phyloP scores from a whole-genome alignment of 2,113 vertebrate species.

The Ia io region DNA sequence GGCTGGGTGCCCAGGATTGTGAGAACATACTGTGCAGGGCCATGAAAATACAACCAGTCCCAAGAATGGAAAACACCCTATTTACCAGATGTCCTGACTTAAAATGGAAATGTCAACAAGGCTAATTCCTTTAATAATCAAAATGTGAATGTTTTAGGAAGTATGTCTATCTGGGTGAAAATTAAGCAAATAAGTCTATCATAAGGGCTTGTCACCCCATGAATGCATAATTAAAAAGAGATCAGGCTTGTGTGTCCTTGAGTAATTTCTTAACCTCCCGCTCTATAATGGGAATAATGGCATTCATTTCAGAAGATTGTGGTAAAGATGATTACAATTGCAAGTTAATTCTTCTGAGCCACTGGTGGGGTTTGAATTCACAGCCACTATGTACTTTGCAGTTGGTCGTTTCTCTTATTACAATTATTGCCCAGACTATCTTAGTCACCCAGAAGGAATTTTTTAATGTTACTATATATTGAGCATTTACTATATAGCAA shows the following conservation, averaged over 20 bases:
- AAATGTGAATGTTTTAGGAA: neutral
- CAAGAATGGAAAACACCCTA: constrained; percentile 34
- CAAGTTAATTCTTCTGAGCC: neutral
- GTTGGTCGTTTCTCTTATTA: neutral
- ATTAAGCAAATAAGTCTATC: neutral
- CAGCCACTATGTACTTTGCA: neutral
- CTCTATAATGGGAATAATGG: neutral
- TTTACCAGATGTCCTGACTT: constrained; percentile 17
- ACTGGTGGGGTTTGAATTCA: neutral
- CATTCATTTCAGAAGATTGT: neutral
- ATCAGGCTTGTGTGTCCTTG: neutral
- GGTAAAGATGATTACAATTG: neutral
- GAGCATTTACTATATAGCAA: neutral
- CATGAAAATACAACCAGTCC: constrained; percentile 33
- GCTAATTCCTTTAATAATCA: constrained; percentile 22
- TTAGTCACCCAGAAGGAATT: neutral
- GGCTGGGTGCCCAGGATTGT: constrained; percentile 43
- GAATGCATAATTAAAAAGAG: neutral
- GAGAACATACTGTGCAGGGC: constrained; percentile 20
- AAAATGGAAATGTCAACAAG: constrained; percentile 14
- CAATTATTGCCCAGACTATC: neutral
- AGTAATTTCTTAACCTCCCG: neutral
- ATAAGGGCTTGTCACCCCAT: neutral
- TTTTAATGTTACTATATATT: neutral
- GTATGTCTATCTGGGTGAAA: neutral